These are phyloP conservation scores for Callorhinus ursinus DNA, from an alignment of 2,113 vertebrate species.

Conservation along the genomic window DNA sequence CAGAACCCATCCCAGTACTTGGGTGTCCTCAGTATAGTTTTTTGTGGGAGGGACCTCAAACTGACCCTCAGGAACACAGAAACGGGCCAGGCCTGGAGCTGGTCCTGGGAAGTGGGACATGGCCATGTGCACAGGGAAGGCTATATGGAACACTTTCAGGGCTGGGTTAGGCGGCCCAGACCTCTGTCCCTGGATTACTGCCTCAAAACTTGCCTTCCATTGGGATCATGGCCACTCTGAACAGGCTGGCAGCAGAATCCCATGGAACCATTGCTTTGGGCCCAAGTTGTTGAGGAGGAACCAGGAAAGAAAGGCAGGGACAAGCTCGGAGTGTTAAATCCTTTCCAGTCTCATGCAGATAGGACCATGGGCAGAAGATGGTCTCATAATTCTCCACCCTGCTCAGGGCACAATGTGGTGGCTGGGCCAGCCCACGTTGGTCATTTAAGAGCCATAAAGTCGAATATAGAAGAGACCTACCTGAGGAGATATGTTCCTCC, in stretches of 20 bases:
- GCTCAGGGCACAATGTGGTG: not conserved
- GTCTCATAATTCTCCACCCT: not conserved
- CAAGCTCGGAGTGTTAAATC: not conserved
- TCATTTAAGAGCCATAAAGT: not conserved
- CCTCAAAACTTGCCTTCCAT: not conserved
- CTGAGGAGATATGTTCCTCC: not conserved
- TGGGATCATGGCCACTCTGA: not conserved
- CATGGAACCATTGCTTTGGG: not conserved
- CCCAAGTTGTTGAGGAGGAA: not conserved
- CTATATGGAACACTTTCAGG: not conserved
- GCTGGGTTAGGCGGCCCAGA: not conserved
- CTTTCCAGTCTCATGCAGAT: not conserved
- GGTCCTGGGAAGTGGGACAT: not conserved
- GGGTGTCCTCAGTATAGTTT: not conserved
- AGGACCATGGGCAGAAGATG: not conserved
- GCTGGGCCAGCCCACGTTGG: not conserved
- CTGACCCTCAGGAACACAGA: not conserved
- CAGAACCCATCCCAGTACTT: not conserved
- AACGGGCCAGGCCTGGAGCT: too few relatives aligned
- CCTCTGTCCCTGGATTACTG: not conserved
- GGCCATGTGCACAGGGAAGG: not conserved
- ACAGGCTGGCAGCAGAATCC: not conserved
- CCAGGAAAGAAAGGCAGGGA: not conserved
- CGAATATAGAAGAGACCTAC: not conserved
- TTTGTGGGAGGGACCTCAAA: not conserved